phyloP scores from a whole-genome alignment of 2,888 invertebrate species.

The Sminthurides aquaticus region DNA sequence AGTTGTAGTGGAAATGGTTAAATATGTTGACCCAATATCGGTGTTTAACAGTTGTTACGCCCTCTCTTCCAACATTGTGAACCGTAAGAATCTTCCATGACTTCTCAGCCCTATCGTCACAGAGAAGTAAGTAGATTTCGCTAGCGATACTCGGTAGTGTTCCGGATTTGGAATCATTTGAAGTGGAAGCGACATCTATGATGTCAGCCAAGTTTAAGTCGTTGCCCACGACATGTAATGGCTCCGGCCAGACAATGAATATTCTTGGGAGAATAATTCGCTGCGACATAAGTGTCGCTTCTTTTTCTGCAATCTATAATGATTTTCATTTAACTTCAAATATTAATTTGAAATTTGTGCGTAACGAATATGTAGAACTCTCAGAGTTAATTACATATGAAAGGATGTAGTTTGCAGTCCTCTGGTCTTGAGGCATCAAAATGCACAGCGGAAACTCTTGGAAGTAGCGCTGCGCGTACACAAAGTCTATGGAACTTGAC shows the following conservation, averaged over 20 bases:
- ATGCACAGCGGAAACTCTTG: background rate
- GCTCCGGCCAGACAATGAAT: slow-evolving; percentile 1
- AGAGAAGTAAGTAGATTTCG: background rate
- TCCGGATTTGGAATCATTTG: background rate
- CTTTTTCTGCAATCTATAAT: too few species aligned
- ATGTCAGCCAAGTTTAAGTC: background rate
- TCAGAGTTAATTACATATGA: background rate
- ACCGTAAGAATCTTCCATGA: background rate
- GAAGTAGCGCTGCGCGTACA: background rate
- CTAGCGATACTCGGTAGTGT: background rate
- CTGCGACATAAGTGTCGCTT: too few species aligned
- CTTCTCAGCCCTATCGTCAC: too few species aligned
- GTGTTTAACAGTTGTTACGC: background rate
- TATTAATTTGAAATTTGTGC: too few species aligned
- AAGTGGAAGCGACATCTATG: too few species aligned
- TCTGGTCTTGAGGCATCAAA: background rate
- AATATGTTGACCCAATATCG: background rate
- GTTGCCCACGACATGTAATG: background rate
- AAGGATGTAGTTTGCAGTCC: background rate
- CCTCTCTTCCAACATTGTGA: background rate
- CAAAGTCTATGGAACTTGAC: too few species aligned
- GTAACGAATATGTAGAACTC: background rate
- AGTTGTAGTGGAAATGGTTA: background rate
- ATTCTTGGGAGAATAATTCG: background rate
- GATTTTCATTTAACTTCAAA: too few species aligned